These are phyloP conservation scores for Gymnocypris eckloni DNA, from an alignment of 2,797 vertebrate species.

Conservation along the genomic window DNA sequence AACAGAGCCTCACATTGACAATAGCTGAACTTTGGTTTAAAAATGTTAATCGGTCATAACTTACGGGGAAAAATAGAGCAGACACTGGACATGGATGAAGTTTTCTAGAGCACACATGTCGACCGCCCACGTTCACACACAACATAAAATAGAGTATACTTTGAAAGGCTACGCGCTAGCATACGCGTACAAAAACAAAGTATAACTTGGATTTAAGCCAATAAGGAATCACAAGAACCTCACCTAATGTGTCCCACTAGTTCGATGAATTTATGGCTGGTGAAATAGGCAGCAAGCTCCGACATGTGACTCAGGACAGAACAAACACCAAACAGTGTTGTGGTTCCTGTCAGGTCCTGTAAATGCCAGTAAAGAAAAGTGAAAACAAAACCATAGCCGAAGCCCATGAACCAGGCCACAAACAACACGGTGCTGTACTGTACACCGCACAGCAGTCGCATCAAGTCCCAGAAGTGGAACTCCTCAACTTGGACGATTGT, in stretches of 20 bases:
- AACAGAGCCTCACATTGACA: too few relatives aligned
- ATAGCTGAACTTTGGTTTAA: too few relatives aligned
- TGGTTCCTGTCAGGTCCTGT: constrained; percentile 91
- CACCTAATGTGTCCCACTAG: constrained; percentile 95
- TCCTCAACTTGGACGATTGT: background rate
- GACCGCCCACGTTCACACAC: too few relatives aligned
- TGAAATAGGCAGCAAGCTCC: constrained; percentile 94
- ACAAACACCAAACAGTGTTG: constrained; percentile 96
- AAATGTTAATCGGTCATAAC: too few relatives aligned
- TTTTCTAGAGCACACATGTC: too few relatives aligned
- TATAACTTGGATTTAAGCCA: background rate
- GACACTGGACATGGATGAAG: too few relatives aligned
- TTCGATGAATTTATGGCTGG: constrained; percentile 96
- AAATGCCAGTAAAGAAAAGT: constrained; percentile 98
- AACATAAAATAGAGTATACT: background rate
- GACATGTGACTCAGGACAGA: constrained; percentile 92
- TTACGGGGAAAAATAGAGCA: too few relatives aligned
- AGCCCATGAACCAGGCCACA: constrained; percentile 98
- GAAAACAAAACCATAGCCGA: constrained; percentile 96
- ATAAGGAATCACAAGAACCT: constrained; percentile 53
- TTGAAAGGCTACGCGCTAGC: too few relatives aligned
- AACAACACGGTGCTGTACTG: constrained; percentile 94
- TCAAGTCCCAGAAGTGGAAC: constrained; percentile 77
- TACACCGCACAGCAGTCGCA: constrained; percentile 88
- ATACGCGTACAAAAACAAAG: too few relatives aligned